Percentiles rank a stretch among this genome's conserved stretches.
Conservation (phyloP, 2,797 vertebrate genomes). For the Pagetopsis macropterus region DNA sequence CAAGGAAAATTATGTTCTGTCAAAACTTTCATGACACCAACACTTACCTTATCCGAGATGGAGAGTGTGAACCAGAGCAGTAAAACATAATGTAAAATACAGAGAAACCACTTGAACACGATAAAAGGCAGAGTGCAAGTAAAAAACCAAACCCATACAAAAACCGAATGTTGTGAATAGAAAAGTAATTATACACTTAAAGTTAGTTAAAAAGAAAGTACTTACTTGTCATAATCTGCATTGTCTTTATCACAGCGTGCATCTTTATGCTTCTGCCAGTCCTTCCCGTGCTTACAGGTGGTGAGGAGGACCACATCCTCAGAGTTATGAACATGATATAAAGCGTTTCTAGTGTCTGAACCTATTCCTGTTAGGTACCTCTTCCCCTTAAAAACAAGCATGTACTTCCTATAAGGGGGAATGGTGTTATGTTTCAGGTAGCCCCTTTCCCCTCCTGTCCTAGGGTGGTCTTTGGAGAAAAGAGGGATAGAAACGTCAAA, state of each 20-base stretch:
- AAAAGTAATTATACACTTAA: background rate
- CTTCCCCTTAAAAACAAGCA: constrained; percentile 99
- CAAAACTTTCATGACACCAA: background rate
- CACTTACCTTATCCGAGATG: background rate
- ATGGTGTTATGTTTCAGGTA: constrained; percentile 95
- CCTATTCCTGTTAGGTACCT: constrained; percentile 98
- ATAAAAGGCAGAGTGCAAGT: background rate
- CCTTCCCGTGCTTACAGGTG: constrained; percentile 98
- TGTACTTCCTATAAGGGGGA: constrained; percentile 97
- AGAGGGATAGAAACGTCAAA: constrained; percentile 99
- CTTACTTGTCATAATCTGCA: constrained; percentile 97
- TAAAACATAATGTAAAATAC: background rate
- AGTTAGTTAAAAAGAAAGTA: constrained; percentile 45
- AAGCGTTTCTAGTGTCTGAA: constrained; percentile 98
- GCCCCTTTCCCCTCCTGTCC: constrained; percentile 96
- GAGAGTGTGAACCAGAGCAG: background rate
- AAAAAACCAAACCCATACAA: background rate
- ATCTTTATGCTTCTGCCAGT: constrained; percentile 99
- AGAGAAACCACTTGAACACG: background rate
- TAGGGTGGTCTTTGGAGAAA: constrained; percentile 98
- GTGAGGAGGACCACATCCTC: constrained; percentile 98
- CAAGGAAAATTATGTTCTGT: background rate
- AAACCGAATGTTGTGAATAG: background rate
- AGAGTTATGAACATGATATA: constrained; percentile 98
- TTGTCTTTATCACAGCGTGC: constrained; percentile 97